phyloP scores from a whole-genome alignment of 2,888 invertebrate species.

The Prenolepis imparis region DNA sequence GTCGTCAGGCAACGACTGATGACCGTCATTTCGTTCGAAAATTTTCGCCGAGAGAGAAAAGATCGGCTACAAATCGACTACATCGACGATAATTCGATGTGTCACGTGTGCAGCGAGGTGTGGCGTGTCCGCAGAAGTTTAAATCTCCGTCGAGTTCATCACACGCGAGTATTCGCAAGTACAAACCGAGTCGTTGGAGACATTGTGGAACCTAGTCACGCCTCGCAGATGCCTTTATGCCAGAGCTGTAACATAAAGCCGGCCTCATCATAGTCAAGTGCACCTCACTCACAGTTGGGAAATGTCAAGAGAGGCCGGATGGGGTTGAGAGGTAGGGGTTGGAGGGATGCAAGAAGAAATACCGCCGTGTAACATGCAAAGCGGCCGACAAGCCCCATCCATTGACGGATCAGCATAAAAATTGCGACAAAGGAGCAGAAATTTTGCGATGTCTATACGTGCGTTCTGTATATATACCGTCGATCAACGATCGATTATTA shows the following conservation, averaged over 20 bases:
- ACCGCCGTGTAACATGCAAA: conserved; percentile 65
- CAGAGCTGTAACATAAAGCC: conserved; percentile 59
- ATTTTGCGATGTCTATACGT: conserved; percentile 25
- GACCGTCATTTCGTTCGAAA: neutral
- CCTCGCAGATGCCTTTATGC: conserved; percentile 60
- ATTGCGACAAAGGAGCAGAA: conserved; percentile 58
- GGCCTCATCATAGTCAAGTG: conserved; percentile 58
- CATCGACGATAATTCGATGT: neutral
- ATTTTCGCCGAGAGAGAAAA: neutral
- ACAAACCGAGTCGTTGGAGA: conserved; percentile 28
- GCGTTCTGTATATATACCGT: neutral
- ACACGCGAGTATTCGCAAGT: neutral
- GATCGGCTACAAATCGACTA: neutral
- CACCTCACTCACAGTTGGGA: conserved; percentile 47
- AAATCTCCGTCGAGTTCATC: conserved; percentile 46
- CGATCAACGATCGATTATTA: conserved; percentile 21
- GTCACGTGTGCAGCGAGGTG: neutral
- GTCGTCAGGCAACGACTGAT: neutral
- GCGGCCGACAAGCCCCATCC: conserved; percentile 61
- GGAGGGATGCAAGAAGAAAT: conserved; percentile 40
- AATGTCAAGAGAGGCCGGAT: conserved; percentile 14
- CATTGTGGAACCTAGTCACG: conserved; percentile 61
- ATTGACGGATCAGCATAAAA: conserved; percentile 65
- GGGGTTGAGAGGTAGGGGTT: neutral
- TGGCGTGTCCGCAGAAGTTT: conserved; percentile 28